Conservation (phyloP, 2,888 invertebrate species). For the Ryuthela nishihirai region DNA sequence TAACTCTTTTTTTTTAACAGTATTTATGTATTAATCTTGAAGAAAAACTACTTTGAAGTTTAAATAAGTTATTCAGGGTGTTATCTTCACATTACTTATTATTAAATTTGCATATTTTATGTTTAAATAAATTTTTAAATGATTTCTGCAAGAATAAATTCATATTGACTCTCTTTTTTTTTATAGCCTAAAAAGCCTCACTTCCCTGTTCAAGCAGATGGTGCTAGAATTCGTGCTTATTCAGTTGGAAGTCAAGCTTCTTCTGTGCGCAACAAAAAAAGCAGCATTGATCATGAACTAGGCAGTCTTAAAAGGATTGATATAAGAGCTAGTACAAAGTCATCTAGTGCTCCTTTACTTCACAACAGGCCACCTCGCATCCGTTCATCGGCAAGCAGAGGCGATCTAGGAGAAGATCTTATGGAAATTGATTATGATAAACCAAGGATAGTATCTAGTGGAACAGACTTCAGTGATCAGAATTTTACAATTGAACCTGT, state of each 20-base stretch:
- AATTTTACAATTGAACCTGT: constrained; percentile 36
- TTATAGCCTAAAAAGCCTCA: constrained; percentile 31
- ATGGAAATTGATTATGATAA: constrained; percentile 48
- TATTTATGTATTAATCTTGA: too few relatives aligned
- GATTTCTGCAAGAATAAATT: too few relatives aligned
- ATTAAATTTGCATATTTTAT: too few relatives aligned
- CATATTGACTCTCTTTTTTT: not conserved
- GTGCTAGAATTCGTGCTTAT: constrained; percentile 64
- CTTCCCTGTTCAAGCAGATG: constrained; percentile 25
- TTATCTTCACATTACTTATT: too few relatives aligned
- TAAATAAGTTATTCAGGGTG: too few relatives aligned
- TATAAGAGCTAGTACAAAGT: constrained; percentile 28
- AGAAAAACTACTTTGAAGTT: too few relatives aligned
- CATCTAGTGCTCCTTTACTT: constrained; percentile 36
- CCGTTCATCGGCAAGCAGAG: constrained; percentile 41
- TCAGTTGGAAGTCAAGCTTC: constrained; percentile 66
- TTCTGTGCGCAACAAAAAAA: constrained; percentile 7
- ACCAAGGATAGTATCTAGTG: constrained; percentile 10
- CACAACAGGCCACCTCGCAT: constrained; percentile 23
- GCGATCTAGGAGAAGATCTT: constrained; percentile 47
- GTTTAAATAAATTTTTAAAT: too few relatives aligned
- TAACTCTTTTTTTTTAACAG: too few relatives aligned
- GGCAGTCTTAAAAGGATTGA: constrained; percentile 23
- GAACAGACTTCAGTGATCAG: constrained; percentile 21
- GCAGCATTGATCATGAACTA: constrained; percentile 14